Percentiles rank a stretch among this genome's conserved stretches.
Conservation (phyloP, 2,797 vertebrate species). For the Megalops cyprinoides region DNA sequence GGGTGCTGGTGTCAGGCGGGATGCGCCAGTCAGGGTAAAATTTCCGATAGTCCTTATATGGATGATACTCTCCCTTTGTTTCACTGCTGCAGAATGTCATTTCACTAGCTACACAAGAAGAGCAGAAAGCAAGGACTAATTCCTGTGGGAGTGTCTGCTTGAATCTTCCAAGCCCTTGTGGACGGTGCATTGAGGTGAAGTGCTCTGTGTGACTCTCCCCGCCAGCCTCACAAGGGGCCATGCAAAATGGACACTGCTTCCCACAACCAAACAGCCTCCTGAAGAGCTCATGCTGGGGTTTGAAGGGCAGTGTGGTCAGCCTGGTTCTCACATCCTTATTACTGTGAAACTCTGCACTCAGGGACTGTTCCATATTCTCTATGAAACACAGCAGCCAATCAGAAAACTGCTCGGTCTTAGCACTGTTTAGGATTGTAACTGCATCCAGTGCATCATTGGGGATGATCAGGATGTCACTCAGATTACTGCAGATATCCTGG, state of each 20-base stretch:
- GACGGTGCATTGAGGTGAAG: slow-evolving; percentile 53
- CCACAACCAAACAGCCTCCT: slow-evolving; percentile 64
- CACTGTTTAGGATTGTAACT: slow-evolving; percentile 57
- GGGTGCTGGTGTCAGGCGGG: slow-evolving; percentile 52
- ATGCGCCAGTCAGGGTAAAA: slow-evolving; percentile 65
- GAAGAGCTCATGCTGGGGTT: slow-evolving; percentile 63
- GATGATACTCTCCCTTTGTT: rapidly evolving
- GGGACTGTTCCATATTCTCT: slow-evolving; percentile 38
- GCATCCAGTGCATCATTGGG: slow-evolving; percentile 48
- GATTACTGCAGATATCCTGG: slow-evolving; percentile 49
- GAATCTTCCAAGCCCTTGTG: slow-evolving; percentile 54
- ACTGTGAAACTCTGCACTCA: slow-evolving; percentile 22
- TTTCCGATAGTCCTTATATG: slow-evolving; percentile 37
- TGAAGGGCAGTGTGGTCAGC: slow-evolving; percentile 34
- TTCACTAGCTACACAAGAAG: slow-evolving; percentile 43
- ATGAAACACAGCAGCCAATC: slow-evolving; percentile 42
- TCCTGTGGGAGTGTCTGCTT: too few species aligned
- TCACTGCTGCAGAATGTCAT: rapidly evolving
- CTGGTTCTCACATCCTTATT: rapidly evolving
- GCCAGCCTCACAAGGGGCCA: slow-evolving; percentile 65
- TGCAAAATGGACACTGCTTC: slow-evolving; percentile 64
- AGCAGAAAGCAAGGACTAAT: too few species aligned
- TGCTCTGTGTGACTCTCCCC: slow-evolving; percentile 54
- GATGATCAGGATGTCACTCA: slow-evolving; percentile 59
- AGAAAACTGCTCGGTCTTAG: slow-evolving; percentile 53